Evolutionary conservation across 2,113 vertebrate species (phyloP), one percentile per base, ranked within the genome.

Genomic region (Cricetomys ansorgei): DNA sequence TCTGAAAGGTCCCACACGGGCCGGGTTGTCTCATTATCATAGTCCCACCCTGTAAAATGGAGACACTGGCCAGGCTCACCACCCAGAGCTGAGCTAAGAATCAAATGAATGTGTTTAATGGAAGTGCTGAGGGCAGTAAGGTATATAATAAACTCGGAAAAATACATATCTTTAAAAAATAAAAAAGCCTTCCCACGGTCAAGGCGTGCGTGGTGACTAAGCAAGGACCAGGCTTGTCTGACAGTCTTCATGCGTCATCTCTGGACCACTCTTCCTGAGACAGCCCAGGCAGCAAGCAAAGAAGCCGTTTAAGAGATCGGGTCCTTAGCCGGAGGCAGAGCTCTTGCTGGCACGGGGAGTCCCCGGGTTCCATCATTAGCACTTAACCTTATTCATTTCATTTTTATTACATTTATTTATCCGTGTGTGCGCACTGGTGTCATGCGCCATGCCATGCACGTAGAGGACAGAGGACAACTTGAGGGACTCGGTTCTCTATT

Each of bases 131-230:
- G 72, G 86, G 69, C 11, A n/a, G 50, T 12, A 0, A 89, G 53
- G 55, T 55, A 12, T 16, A 77, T 11, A 55, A 77, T 29, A 94
- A 88, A 84, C 11, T 64, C 69, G 62, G 62, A 48, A 53, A 92
- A 91, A 77, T 21, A 64, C 29, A 12, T 12, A 40, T 62, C 23
- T 45, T 95, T 53, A 62, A 77, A 80, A 84, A 70, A 53, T 64
- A 75, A 76, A 48, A 55, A 34, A 88, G 3, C 79, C 55, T 88
- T 92, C 85, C 88, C 92, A 84, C 7, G 17, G 77, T 84, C 92
- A 40, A 40, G 62, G 57, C 43, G 3, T 37, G 83, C 84, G 34
- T 0, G 31, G 34, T 16, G 57, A 75, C 9, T 55, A 50, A 73
- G 69, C 10, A n/a, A 9, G 31, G 37, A 62, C 5, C 2, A 15